Evolutionary conservation across 2,797 vertebrate genomes (phyloP).

Genomic region (Lepus oiostolus): DNA sequence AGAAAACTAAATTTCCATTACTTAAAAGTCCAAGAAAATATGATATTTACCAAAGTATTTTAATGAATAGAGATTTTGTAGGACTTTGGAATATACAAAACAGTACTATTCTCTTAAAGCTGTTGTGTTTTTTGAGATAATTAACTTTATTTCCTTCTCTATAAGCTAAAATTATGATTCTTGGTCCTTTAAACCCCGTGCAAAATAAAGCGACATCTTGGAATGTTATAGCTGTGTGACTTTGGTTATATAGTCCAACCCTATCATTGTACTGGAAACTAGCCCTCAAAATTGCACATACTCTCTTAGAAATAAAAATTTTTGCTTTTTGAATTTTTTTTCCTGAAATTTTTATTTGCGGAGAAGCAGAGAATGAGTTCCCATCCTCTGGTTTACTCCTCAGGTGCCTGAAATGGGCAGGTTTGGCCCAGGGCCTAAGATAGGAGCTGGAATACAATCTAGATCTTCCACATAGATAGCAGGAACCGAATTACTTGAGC

Average conservation of each 20-base stretch:
- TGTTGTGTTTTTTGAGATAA: not conserved
- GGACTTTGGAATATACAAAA: conserved; percentile 35
- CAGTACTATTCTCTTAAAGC: not conserved
- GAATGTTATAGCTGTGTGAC: not conserved
- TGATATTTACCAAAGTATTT: conserved; percentile 39
- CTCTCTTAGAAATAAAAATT: conserved; percentile 45
- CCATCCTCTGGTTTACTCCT: too few relatives aligned
- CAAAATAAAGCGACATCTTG: conserved; percentile 50
- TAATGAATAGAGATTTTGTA: conserved; percentile 49
- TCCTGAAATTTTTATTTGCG: not conserved
- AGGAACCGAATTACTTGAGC: too few relatives aligned
- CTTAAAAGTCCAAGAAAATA: conserved; percentile 23
- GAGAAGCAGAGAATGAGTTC: too few relatives aligned
- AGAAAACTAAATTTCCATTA: conserved; percentile 5
- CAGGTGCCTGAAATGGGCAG: too few relatives aligned
- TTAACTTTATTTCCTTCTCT: not conserved
- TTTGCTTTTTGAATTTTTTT: conserved; percentile 53
- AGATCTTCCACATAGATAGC: too few relatives aligned
- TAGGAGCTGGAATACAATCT: too few relatives aligned
- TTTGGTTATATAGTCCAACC: conserved; percentile 7
- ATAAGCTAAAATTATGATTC: conserved; percentile 49
- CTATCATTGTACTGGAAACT: conserved; percentile 42
- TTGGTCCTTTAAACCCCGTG: conserved; percentile 3
- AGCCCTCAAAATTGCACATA: not conserved
- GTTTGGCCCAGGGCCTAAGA: too few relatives aligned